phyloP scores from a whole-genome alignment of 2,797 vertebrate genomes.

The Lateolabrax maculatus region DNA sequence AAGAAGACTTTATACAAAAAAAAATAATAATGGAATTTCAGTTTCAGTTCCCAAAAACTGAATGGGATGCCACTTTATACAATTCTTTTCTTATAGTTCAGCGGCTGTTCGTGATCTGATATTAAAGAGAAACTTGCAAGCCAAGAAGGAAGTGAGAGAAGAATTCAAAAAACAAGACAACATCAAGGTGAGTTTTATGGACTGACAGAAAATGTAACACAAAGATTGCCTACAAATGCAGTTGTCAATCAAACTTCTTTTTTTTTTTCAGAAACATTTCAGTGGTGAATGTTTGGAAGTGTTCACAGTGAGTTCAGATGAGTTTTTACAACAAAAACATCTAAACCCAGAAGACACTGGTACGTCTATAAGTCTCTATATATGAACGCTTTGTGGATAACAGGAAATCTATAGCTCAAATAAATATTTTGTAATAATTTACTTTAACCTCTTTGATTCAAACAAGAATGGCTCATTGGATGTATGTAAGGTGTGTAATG shows the following conservation, averaged over 20 bases:
- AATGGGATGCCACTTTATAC: background rate
- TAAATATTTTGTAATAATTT: too few relatives aligned
- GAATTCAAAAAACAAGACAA: background rate
- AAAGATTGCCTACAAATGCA: too few relatives aligned
- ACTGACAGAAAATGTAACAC: background rate
- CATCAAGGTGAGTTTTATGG: slow-evolving; percentile 39
- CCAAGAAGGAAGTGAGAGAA: slow-evolving; percentile 28
- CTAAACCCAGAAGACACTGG: too few relatives aligned
- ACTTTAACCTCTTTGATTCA: background rate
- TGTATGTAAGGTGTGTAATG: background rate
- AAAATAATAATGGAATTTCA: too few relatives aligned
- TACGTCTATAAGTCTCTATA: too few relatives aligned
- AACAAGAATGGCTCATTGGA: background rate
- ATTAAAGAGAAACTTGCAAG: too few relatives aligned
- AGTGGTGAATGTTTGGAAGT: slow-evolving; percentile 46
- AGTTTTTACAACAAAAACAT: background rate
- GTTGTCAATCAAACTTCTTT: too few relatives aligned
- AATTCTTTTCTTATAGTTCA: slow-evolving; percentile 4
- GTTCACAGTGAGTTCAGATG: slow-evolving; percentile 63
- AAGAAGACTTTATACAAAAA: too few relatives aligned
- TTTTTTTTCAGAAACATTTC: slow-evolving; percentile 64
- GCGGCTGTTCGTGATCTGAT: too few relatives aligned
- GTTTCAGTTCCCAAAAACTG: too few relatives aligned
- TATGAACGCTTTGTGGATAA: too few relatives aligned
- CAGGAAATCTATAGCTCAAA: too few relatives aligned